A percentile compares a stretch with the other conserved stretches of the same genome.
Conservation (phyloP, 2,888 invertebrate genomes). For the Cephus pulcher region DNA sequence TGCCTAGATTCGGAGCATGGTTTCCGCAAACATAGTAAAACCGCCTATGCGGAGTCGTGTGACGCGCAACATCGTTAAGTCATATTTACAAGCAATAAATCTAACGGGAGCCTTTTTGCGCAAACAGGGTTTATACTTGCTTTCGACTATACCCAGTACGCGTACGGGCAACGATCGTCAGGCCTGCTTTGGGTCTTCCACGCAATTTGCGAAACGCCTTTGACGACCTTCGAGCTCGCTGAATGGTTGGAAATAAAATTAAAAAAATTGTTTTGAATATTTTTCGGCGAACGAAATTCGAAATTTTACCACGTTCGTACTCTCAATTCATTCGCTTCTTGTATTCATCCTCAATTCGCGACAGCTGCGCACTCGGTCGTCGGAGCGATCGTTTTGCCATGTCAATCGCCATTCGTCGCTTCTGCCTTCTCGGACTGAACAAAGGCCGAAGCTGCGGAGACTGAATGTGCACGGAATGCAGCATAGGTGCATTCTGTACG, state of each 20-base stretch:
- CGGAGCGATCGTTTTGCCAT: neutral
- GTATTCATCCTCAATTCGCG: neutral
- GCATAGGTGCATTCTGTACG: neutral
- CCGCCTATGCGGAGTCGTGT: neutral
- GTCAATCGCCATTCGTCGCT: neutral
- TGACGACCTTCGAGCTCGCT: neutral
- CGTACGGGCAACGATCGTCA: neutral
- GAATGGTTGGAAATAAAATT: neutral
- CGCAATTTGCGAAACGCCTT: neutral
- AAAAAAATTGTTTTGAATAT: neutral
- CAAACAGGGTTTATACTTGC: neutral
- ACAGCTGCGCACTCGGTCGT: neutral
- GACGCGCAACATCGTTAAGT: neutral
- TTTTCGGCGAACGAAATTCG: neutral
- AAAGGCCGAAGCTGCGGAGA: neutral
- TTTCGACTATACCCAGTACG: neutral
- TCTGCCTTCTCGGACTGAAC: neutral
- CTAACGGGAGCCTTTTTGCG: neutral
- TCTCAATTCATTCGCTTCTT: neutral
- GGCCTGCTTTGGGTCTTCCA: neutral
- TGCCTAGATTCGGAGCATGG: neutral
- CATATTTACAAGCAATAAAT: neutral
- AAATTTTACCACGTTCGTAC: neutral
- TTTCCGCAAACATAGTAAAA: neutral
- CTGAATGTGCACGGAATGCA: neutral